A percentile compares a stretch with the other conserved stretches of the same genome.
These are phyloP conservation scores for Andrena bicolor DNA, from an alignment of 2,888 invertebrate genomes.

Conservation along the genomic window DNA sequence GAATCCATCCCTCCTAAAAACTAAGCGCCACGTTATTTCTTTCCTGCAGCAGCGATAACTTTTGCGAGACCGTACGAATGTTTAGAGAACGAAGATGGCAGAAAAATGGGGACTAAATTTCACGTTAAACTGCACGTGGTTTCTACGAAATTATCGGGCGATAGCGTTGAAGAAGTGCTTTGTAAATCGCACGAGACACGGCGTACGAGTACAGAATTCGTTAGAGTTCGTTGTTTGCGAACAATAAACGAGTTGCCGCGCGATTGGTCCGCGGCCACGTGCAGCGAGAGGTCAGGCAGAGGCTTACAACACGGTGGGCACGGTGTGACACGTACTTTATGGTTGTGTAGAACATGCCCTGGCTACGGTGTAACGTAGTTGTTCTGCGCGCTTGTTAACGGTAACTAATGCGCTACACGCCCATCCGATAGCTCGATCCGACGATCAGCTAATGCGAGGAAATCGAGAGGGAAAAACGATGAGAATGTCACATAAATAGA, in stretches of 20 bases:
- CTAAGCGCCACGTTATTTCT: no score
- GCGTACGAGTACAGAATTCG: constrained; percentile 17
- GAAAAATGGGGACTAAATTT: no score
- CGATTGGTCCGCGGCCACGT: constrained; percentile 42
- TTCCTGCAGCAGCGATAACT: neutral
- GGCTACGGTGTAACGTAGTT: constrained; percentile 78
- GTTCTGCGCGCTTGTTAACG: constrained; percentile 77
- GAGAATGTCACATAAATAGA: constrained; percentile 29
- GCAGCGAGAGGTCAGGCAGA: constrained; percentile 1
- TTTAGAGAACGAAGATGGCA: neutral
- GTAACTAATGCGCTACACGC: constrained; percentile 77
- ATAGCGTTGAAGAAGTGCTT: constrained; percentile 10
- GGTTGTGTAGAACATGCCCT: constrained; percentile 78
- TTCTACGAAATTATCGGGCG: neutral
- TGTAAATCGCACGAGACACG: neutral
- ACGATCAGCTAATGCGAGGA: constrained; percentile 53
- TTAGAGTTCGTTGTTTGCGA: constrained; percentile 33
- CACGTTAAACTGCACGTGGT: neutral
- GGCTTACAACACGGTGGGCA: constrained; percentile 59
- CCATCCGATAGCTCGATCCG: constrained; percentile 71
- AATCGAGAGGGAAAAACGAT: constrained; percentile 31
- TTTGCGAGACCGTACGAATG: neutral
- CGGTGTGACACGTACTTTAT: constrained; percentile 78
- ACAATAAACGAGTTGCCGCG: constrained; percentile 43
- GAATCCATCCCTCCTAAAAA: no score